These are phyloP conservation scores for Trachythela sp. DNA, from an alignment of 64 coral and sea anemone genomes.

Conservation along the genomic window DNA sequence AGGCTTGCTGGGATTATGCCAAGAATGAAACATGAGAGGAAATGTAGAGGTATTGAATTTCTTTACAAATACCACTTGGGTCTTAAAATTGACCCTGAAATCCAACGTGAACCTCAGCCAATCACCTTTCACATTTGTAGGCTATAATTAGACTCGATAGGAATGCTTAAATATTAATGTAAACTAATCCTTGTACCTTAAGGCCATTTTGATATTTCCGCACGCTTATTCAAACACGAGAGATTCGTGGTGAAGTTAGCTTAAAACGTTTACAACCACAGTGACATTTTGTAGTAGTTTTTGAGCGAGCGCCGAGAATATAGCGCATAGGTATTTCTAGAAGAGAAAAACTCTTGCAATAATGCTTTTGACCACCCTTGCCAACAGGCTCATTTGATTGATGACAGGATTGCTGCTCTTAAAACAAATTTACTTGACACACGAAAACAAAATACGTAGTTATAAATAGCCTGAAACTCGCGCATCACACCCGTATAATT, in stretches of 20 bases:
- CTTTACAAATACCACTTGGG: conserved; percentile 27
- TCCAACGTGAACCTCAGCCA: neutral
- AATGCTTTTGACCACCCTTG: neutral
- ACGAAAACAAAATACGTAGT: conserved; percentile 19
- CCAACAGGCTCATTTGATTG: neutral
- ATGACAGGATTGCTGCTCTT: conserved; percentile 13
- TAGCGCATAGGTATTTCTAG: neutral
- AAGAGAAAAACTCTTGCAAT: neutral
- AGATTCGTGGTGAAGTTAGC: neutral
- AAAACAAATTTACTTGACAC: conserved; percentile 28
- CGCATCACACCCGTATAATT: neutral
- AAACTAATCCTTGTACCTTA: neutral
- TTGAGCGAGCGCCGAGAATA: neutral
- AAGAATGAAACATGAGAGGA: conserved; percentile 7
- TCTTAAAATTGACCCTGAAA: neutral
- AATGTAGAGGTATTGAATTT: conserved; percentile 1
- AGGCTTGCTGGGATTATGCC: neutral
- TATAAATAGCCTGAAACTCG: conserved; percentile 12
- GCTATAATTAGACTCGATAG: conserved; percentile 13
- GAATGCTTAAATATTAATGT: conserved; percentile 26
- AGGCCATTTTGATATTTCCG: neutral
- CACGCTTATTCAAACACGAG: neutral
- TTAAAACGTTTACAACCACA: neutral
- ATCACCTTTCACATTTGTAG: neutral
- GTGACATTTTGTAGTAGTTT: neutral